Base-by-base conservation (phyloP, 1,140 invertebrate genomes). In the Drosophila bocqueti region DNA sequence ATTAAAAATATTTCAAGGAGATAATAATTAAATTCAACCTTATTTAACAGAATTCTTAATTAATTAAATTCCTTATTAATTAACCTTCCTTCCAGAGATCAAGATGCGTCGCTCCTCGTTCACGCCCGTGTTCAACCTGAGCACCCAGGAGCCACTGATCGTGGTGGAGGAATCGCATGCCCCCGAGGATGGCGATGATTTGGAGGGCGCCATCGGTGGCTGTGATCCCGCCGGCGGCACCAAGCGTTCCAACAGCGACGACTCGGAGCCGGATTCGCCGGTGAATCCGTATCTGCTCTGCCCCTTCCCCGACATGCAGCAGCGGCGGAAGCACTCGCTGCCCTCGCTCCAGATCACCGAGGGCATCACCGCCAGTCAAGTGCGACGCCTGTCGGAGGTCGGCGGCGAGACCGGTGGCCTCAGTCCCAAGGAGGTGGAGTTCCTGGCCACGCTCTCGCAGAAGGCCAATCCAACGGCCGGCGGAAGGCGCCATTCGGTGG, bases 311-410 rank as follows among this genome's bases (percentile, higher is more conserved):
- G 95, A 95, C 63, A 92, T 93, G 47, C 90, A 94, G 62, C 95
- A 96, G 63, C 95, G 95, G 4, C 94, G 96, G 65, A 97, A 97
- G 92, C 95, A 96, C 76, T 97, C 96, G 18, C 93, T 97, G 77
- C 96, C 96, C 3, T 97, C 96, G 2, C 96, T 96, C 7, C 95
- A 96, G 74, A 97, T 96, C 81, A 96, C 96, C 45, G 95, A 96
- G 43, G 96, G 96, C 58, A 97, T 97, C 76, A 97, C 96, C 21
- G 96, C 96, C 46, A 97, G 96, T 68, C 96, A 97, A 94, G 96
- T 97, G 40, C 94, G 96, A 21, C 94, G 96, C 26, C 91, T 97
- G 18, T 97, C 96, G 34, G 96, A 97, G 83, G 94, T 96, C 60
- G 95, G 95, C 3, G 96, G 96, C 24, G 96, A 96, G 84, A 94